Conservation (phyloP, 2,888 invertebrate species). For the Ectobius pallidus region DNA sequence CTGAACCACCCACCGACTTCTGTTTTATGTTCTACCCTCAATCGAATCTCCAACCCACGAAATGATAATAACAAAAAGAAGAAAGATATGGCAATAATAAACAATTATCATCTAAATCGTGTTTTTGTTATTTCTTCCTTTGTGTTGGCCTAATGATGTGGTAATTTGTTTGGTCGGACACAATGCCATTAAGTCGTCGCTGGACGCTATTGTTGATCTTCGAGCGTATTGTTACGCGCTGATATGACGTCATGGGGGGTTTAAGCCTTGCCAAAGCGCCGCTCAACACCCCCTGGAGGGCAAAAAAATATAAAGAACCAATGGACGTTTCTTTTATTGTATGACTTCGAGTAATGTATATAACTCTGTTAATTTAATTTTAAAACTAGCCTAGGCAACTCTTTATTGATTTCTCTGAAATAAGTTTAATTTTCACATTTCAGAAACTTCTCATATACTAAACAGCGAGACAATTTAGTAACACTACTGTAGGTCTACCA, state of each 20-base stretch:
- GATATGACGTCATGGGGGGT: constrained; percentile 27
- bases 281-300: constrained; percentile 21
- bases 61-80: background rate
- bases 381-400: no score
- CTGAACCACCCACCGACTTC: constrained; percentile 15
- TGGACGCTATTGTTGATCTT: constrained; percentile 29
- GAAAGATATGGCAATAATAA: constrained; percentile 4
- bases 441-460: no score
- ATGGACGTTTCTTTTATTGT: constrained; percentile 21
- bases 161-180: constrained; percentile 30
- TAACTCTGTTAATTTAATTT: no score
- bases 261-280: constrained; percentile 20
- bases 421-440: no score
- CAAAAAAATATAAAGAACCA: background rate
- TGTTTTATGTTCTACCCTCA: constrained; percentile 20
- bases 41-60: constrained; percentile 4
- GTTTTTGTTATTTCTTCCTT: background rate
- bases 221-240: constrained; percentile 23
- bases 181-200: constrained; percentile 24
- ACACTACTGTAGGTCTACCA: no score
- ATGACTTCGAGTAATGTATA: background rate
- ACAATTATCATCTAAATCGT: constrained; percentile 16
- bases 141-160: constrained; percentile 5
- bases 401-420: background rate
- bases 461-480: no score